Evolutionary conservation across 2,113 vertebrate species (phyloP).

Genomic region (Elaphurus davidianus): DNA sequence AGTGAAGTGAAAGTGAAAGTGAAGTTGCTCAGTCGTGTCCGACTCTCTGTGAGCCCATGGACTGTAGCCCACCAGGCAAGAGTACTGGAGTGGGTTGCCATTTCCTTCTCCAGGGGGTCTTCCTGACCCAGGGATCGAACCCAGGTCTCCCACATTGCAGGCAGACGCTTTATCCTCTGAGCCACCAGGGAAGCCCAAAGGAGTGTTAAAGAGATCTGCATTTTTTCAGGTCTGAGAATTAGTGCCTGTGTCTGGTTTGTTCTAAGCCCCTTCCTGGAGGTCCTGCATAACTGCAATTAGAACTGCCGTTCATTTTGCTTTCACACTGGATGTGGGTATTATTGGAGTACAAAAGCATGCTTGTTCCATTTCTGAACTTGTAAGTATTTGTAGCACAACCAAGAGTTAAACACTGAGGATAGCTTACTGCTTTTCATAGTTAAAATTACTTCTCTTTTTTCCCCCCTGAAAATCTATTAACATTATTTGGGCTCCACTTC

Average conservation of each 20-base stretch:
- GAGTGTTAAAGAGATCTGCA: background rate
- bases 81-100: too few relatives aligned
- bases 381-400: background rate
- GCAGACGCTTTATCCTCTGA: too few relatives aligned
- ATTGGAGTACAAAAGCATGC: background rate
- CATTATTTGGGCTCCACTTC: background rate
- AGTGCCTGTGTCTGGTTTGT: background rate
- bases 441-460: background rate
- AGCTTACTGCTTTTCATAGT: background rate
- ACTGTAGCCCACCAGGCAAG: too few relatives aligned
- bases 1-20: too few relatives aligned
- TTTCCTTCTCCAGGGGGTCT: too few relatives aligned
- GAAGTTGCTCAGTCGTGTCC: too few relatives aligned
- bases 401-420: background rate
- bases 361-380: background rate
- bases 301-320: background rate
- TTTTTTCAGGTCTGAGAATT: background rate
- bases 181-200: too few relatives aligned
- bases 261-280: background rate
- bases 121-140: too few relatives aligned
- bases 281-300: background rate
- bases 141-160: too few relatives aligned
- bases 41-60: too few relatives aligned
- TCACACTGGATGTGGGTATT: background rate
- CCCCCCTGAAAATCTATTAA: background rate